phyloP scores from a whole-genome alignment of 2,113 vertebrate genomes.

The Sprattus sprattus region DNA sequence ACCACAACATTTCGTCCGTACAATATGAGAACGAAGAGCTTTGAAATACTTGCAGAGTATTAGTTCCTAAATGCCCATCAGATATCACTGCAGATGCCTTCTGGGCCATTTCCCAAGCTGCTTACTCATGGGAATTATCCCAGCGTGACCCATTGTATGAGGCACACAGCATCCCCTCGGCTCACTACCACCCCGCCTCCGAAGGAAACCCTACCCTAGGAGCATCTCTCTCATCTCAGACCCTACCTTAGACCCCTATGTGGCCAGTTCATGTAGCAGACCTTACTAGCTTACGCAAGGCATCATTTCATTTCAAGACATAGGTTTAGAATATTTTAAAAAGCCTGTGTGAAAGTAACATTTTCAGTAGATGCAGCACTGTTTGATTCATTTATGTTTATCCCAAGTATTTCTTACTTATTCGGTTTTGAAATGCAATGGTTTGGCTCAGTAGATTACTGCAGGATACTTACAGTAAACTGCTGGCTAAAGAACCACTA shows the following conservation, averaged over 20 bases:
- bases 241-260: background rate
- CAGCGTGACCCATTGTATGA: background rate
- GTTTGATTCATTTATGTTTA: background rate
- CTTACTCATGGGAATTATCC: constrained; percentile 17
- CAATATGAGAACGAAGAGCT: background rate
- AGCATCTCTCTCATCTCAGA: background rate
- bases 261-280: background rate
- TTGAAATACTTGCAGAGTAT: background rate
- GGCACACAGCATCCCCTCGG: background rate
- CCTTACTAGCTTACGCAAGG: background rate
- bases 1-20: background rate
- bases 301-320: background rate
- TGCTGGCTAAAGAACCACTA: no score
- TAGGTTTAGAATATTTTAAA: background rate
- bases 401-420: background rate
- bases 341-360: background rate
- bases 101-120: constrained; percentile 5
- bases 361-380: background rate
- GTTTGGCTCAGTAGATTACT: background rate
- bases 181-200: background rate
- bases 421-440: background rate
- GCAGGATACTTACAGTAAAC: background rate
- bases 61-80: background rate
- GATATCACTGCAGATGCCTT: constrained; percentile 13
- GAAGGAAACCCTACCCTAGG: background rate